Base-by-base conservation (phyloP, 2,888 invertebrate species). In the Callyntrura sp. region DNA sequence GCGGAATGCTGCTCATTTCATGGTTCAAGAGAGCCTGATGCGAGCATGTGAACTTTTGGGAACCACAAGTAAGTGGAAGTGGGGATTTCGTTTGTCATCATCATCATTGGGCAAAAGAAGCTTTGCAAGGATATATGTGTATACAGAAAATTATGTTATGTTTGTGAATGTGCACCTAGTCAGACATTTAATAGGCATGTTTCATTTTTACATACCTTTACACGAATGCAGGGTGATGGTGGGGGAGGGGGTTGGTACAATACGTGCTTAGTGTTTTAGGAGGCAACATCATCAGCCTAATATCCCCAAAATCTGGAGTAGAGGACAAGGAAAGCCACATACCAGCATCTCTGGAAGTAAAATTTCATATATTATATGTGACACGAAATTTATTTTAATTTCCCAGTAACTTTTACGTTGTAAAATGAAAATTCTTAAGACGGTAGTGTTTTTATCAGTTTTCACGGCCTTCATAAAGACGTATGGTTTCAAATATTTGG, bases 51-150 rank as follows among this genome's bases (percentile, higher is more conserved):
- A 88, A 88, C 82, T 83, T 88, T 88, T 81, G 88, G 43, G 23
- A 88, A 88, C 88, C 88, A 68, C 88, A 83, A 88, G 88, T 88
- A 83, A 88, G 88, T 88, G 88, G 57, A 84, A 88, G 88, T 84
- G 76, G 76, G 84, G 88, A 84, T 88, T 88, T 84, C 84, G 78
- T 88, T 84, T 88, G 88, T 84, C 83, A 88, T 88, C 88, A 78
- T 84, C 68, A 43, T 14, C n/a, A 45, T 43, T n/a, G 57, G 17
- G 43, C 20, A 60, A 35, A 79, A 57, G 76, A 70, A 73, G 28
- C 48, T 78, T 45, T 48, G 23, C 43, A 48, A 51, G 25, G n/a
- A 17, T 62, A 65, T 83, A 43, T 51, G 48, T 65, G 51, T 84
- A 76, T 51, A 51, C 9, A 51, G 14, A 76, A 76, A 76, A 76